These are phyloP conservation scores for Podarcis siculus DNA, from an alignment of 2,797 vertebrate genomes.

Conservation along the genomic window DNA sequence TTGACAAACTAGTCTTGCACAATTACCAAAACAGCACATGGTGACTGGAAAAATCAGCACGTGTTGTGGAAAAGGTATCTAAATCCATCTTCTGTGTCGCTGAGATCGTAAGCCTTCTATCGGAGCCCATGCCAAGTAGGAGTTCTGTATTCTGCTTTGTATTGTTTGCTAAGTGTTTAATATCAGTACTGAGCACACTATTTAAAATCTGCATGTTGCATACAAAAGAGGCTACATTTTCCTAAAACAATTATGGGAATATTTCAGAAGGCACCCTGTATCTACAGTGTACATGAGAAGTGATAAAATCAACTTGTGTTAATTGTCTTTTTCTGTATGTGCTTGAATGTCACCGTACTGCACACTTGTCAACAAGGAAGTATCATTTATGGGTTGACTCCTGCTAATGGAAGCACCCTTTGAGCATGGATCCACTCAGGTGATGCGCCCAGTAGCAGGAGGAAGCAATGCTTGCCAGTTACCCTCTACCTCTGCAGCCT, in stretches of 20 bases:
- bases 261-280: constrained; percentile 27
- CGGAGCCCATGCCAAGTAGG: neutral
- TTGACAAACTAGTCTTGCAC: neutral
- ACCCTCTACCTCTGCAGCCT: neutral
- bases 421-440: too few species aligned
- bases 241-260: constrained; percentile 53
- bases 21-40: neutral
- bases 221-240: constrained; percentile 25
- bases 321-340: neutral
- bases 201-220: neutral
- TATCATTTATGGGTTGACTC: neutral
- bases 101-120: neutral
- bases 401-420: too few species aligned
- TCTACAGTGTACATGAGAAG: neutral
- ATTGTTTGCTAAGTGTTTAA: neutral
- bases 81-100: neutral
- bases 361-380: neutral
- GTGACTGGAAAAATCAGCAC: neutral
- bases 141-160: neutral
- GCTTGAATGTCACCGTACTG: neutral
- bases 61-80: neutral
- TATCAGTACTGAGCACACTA: neutral
- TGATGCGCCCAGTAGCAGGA: too few species aligned
- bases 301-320: neutral
- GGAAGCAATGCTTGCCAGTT: neutral